Base-by-base conservation (phyloP, 2,797 vertebrate species). In the Acipenser oxyrinchus region DNA sequence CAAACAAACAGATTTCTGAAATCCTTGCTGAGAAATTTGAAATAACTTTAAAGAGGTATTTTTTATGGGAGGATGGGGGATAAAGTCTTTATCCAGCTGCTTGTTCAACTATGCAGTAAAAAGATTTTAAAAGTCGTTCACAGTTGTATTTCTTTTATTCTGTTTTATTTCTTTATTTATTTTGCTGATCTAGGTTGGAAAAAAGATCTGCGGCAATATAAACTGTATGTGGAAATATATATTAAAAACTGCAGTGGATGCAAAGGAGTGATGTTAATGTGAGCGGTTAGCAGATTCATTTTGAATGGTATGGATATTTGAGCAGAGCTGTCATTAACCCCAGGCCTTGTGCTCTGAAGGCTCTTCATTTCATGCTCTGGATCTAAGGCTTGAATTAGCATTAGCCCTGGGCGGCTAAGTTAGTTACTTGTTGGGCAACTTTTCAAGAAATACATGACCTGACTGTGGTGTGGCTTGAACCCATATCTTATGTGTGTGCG, bases 1-100 rank as follows among this genome's bases (percentile, higher is more conserved):
- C 96, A 97, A 97, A 99, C 96, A 98, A 99, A 99, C 96, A 97
- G 95, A 96, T 97, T 97, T 96, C 93, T 95, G 92, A 98, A 98
- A 98, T 95, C 95, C 92, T 93, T 90, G 93, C 93, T 96, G 93
- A 93, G 92, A 95, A 97, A 95, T 97, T 95, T 93, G 91, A 96
- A 98, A 97, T 97, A 98, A 98, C 95, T 98, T 98, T 95, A 95
- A 97, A 95, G 93, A 94, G 92, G 87, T 87, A 83, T 87, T 84
- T 69, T 85, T 75, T 88, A 86, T 88, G 77, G 72, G 37, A 37
- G 37, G 37, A 37, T 69, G 74, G 87, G 88, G 85, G 88, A 89
- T 89, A 89, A 90, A 90, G 88, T 90, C 90, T 94, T 93, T 94
- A 93, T 94, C 93, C 91, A 93, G 88, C 87, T 90, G 92, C 93